A percentile compares a stretch with the other conserved stretches of the same genome.
phyloP scores from a whole-genome alignment of 2,888 invertebrate species.

The Lasioglossum malachurum region DNA sequence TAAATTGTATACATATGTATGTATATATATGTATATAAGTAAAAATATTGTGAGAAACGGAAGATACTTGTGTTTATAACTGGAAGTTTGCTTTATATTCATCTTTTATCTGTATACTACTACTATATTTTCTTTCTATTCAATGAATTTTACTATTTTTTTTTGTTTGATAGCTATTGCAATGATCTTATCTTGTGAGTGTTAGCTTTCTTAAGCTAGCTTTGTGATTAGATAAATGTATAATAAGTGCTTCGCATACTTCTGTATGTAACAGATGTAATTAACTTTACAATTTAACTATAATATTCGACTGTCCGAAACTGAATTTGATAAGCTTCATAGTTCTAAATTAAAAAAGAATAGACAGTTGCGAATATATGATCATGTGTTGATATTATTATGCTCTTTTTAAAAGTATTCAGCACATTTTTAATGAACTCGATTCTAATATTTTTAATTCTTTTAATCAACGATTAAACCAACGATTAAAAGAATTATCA shows the following conservation, averaged over 20 bases:
- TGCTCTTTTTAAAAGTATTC: neutral
- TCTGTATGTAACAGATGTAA: conserved; percentile 31
- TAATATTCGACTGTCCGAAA: neutral
- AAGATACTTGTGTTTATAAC: conserved; percentile 35
- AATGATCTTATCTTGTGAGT: conserved; percentile 27
- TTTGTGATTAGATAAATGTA: conserved; percentile 42
- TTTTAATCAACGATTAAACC: neutral
- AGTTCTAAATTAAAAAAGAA: conserved; percentile 3
- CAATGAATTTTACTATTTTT: conserved; percentile 38
- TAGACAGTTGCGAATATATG: neutral
- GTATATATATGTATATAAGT: conserved; percentile 25
- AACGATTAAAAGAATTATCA: neutral
- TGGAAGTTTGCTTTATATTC: conserved; percentile 45
- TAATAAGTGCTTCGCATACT: conserved; percentile 34
- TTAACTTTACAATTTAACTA: conserved; percentile 28
- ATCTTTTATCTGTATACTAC: conserved; percentile 35
- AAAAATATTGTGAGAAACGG: conserved; percentile 43
- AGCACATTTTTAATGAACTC: neutral
- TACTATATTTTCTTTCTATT: conserved; percentile 42
- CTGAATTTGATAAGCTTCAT: neutral
- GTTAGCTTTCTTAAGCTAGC: conserved; percentile 33
- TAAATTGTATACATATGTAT: conserved; percentile 8
- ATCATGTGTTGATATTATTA: neutral
- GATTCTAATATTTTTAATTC: neutral
- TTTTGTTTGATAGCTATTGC: conserved; percentile 37